Percentiles rank a stretch among this genome's conserved stretches.
Conservation (phyloP, 35 echinoderm and acorn worm genomes). For the Anneissia japonica region DNA sequence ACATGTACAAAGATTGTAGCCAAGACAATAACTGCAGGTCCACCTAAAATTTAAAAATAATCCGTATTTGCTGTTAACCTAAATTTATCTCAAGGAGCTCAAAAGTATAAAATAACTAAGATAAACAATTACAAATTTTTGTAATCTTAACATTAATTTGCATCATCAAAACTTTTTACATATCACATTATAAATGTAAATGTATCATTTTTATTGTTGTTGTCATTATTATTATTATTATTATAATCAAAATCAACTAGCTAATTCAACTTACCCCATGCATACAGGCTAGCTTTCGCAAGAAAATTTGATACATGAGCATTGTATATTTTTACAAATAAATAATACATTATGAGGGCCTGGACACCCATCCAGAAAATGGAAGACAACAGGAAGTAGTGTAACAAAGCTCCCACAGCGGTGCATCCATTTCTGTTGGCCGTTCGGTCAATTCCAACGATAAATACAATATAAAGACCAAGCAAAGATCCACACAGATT, state of each 20-base stretch:
- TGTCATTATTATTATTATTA: too few species aligned
- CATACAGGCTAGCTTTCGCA: neutral
- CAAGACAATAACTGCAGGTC: too few species aligned
- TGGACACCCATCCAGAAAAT: slow-evolving; percentile 27
- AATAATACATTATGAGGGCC: slow-evolving; percentile 16
- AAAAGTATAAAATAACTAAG: too few species aligned
- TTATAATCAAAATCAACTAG: neutral
- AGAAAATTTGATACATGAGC: neutral
- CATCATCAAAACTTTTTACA: too few species aligned
- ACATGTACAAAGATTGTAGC: too few species aligned
- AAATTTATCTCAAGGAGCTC: too few species aligned
- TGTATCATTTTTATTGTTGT: too few species aligned
- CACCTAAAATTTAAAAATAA: too few species aligned
- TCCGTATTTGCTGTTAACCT: too few species aligned
- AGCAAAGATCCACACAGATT: slow-evolving; percentile 24
- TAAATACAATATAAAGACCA: slow-evolving; percentile 14
- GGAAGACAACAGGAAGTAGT: slow-evolving; percentile 16
- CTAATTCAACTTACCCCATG: slow-evolving; percentile 20
- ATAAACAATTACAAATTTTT: too few species aligned
- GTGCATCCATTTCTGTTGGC: neutral
- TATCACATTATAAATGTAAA: too few species aligned
- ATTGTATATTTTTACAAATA: slow-evolving; percentile 35
- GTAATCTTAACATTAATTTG: too few species aligned
- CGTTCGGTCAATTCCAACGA: slow-evolving; percentile 6
- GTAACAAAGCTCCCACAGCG: slow-evolving; percentile 12